Evolutionary conservation across 2,797 vertebrate species (phyloP), one percentile per base, ranked within the genome.

Genomic region (Acanthopagrus latus): DNA sequence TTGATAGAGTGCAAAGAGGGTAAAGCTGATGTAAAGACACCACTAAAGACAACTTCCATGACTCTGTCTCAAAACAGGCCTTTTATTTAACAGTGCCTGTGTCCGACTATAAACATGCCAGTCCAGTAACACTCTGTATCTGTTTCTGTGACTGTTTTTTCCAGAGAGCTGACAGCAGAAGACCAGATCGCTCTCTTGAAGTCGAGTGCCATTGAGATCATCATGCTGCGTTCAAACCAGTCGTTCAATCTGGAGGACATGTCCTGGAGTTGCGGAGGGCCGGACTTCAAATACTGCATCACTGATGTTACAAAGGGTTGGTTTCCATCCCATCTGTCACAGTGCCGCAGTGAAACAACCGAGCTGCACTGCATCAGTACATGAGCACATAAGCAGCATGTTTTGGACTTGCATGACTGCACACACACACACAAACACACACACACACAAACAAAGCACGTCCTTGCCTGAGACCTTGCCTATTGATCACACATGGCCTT

Each of bases 141-240:
- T 57, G 23, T 11, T 18, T 83, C 5, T 73, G 41, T 65, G 44
- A 64, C 43, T 81, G 21, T 80, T 18, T 72, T 13, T 76, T 86
- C 1, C 94, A 99, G 98, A 93, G 97, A 98, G 0, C 96, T 99
- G 89, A 95, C 95, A 0, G 95, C 97, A 0, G 98, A 99, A 51
- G 98, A 99, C 91, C 98, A 99, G 95, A 99, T 99, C 0, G 97
- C 97, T 48, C 93, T 99, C 87, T 88, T 99, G 56, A 99, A 99
- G 90, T 99, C 97, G 41, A 98, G 98, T 1, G 97, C 96, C 91
- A 99, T 99, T 0, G 98, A 99, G 94, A 97, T 99, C 84, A 98
- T 99, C 90, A 99, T 99, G 98, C 91, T 99, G 74, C 96, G 98
- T 38, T 99, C 98, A 7, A 99, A 99, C 88, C 95, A 99, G 93